These are phyloP conservation scores for Lydus trimaculatus DNA, from an alignment of 2,888 invertebrate species.

Conservation along the genomic window DNA sequence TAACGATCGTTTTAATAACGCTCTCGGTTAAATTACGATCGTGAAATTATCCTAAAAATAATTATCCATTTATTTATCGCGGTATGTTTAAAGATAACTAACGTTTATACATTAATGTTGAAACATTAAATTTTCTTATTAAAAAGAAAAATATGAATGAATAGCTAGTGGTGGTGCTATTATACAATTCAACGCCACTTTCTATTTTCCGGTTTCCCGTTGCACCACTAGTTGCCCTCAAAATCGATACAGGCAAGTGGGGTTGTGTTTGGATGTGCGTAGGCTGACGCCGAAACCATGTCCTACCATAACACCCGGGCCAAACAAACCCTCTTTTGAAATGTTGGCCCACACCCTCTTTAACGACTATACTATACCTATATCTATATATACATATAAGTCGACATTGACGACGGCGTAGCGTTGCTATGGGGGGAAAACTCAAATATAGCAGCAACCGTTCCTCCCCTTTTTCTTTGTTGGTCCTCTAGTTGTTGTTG, in stretches of 20 bases:
- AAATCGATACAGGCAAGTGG: conserved; percentile 49
- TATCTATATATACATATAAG: conserved; percentile 33
- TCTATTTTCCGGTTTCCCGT: background rate
- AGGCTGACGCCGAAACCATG: conserved; percentile 47
- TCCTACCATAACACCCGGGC: conserved; percentile 55
- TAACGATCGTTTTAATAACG: conserved; percentile 1
- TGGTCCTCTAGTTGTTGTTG: background rate
- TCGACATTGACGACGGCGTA: conserved; percentile 23
- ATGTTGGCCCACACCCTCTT: conserved; percentile 8
- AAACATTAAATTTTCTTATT: background rate
- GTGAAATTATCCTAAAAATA: background rate
- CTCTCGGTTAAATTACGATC: background rate
- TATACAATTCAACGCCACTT: background rate
- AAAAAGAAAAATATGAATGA: background rate
- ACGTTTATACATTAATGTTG: no score
- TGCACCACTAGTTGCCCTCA: conserved; percentile 7
- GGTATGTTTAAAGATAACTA: background rate
- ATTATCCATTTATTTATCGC: background rate
- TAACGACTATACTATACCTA: conserved; percentile 37
- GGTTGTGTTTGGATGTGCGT: conserved; percentile 43
- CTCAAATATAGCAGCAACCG: conserved; percentile 47
- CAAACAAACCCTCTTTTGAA: conserved; percentile 47
- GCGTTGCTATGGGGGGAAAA: conserved; percentile 51
- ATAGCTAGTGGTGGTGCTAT: background rate
- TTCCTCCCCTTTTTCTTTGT: conserved; percentile 35